Evolutionary conservation across 2,113 vertebrate genomes (phyloP), one percentile per base, ranked within the genome.

Genomic region (Chaenogobius annularis): DNA sequence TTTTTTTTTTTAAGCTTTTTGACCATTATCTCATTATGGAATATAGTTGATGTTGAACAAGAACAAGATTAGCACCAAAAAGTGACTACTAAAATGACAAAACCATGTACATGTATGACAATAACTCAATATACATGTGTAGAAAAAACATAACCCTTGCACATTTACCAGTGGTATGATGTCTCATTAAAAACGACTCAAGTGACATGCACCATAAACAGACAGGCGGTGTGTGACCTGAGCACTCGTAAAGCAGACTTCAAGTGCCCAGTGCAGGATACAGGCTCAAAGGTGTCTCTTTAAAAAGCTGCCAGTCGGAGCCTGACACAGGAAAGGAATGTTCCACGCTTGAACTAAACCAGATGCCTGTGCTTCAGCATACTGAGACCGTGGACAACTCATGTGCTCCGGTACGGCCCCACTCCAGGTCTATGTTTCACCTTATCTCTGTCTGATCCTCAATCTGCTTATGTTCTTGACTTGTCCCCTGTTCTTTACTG

Each of bases 331-430:
- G 87, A 83, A 91, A 89, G 87, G 87, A 92, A 93, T 91, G 90
- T 92, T 91, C 87, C 80, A 47, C 68, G 75, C 74, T 84, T 91
- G 90, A 92, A 88, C 88, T 90, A 89, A 93, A 92, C 90, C 92
- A 93, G 92, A 92, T 92, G 91, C 88, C 79, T 68, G 35, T 40
- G 75, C 83, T 88, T 73, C 76, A 69, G 74, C 66, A 40, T 40
- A 63, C 20, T 63, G 17, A 63, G 61, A 40, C 37, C 61, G 43
- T n/a, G 17, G 61, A 37, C 17, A 19, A 37, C 7, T 79, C 59
- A 71, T 40, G 58, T 31, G 56, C 23, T 59, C 26, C 2, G 13
- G 13, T 59, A 15, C 26, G 20, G 54, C 55, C 26, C 12, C 6
- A 8, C 14, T 59, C 14, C 1, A 23, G 50, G 47, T 15, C n/a